Evolutionary conservation across 2,113 vertebrate genomes (phyloP), one percentile per base, ranked within the genome.

Genomic region (Pungitius pungitius): DNA sequence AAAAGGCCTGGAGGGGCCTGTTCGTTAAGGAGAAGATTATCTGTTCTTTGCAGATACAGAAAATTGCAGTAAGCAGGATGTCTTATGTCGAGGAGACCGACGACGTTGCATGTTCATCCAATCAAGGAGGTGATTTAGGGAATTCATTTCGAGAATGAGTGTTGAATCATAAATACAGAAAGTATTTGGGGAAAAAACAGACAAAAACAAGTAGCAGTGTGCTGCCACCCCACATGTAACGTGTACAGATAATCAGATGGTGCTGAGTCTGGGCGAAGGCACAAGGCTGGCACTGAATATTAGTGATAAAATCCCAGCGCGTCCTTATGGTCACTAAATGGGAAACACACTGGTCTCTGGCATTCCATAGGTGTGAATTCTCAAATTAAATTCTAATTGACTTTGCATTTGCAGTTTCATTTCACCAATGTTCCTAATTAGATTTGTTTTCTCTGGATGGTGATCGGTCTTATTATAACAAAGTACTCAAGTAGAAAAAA

Each of bases 351-450:
- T 49, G 63, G 54, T 57, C 30, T 73, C 37, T 67, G 56, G 75
- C 26, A 13, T 30, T 58, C 11, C 59, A 62, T 62, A 45, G 39
- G 26, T 26, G 63, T 49, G 63, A 58, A 37, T 59, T 37, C 61
- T 51, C 58, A 33, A 71, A 60, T 18, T n/a, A 49, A 55, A 63
- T 59, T 72, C 26, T 62, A 66, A 70, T 66, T 57, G 57, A 71
- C 51, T 83, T 54, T 37, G 42, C 43, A n/a, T 84, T 76, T 76
- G 33, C 42, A 18, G 49, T 60, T 71, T 63, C 2, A 79, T 69
- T 51, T 82, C 49, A 66, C 52, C 62, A 75, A 17, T n/a, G 22
- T 9, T 69, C 49, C 35, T 73, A 78, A 77, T 74, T 0, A 24
- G 22, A 12, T 24, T 69, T 45, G 22, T 49, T 43, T 43, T 27